Conservation (phyloP, 1,140 invertebrate genomes). For the Trichonephila clavata region DNA sequence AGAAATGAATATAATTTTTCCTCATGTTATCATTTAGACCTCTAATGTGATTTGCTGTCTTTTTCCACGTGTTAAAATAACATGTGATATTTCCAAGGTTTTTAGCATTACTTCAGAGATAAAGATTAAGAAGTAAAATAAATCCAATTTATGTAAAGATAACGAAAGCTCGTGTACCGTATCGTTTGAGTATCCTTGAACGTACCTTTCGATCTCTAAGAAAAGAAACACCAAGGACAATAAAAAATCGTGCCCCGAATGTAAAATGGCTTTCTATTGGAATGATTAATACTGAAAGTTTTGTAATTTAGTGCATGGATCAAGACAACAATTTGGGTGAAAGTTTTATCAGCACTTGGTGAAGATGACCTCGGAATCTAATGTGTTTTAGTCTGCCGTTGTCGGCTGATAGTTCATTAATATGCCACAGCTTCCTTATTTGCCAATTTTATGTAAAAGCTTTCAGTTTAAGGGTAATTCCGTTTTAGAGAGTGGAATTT, state of each 20-base stretch:
- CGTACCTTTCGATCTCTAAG: conserved; percentile 27
- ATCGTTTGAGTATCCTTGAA: conserved; percentile 12
- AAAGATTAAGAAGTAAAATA: neutral
- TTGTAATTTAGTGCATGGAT: neutral
- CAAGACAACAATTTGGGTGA: conserved; percentile 19
- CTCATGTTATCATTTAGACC: neutral
- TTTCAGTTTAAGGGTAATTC: neutral
- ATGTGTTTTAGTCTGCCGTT: neutral
- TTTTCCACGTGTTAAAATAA: conserved; percentile 1
- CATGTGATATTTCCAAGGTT: conserved; percentile 30
- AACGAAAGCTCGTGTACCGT: neutral
- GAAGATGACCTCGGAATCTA: conserved; percentile 1
- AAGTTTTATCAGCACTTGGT: neutral
- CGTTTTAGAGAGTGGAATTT: neutral
- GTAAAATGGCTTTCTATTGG: neutral
- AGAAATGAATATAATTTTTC: neutral
- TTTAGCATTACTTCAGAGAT: neutral
- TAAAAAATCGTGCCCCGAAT: neutral
- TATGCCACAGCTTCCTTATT: neutral
- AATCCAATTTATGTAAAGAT: conserved; percentile 7
- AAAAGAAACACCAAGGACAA: neutral
- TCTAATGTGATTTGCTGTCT: neutral
- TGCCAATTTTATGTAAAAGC: neutral
- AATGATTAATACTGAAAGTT: neutral
- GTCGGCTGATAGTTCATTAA: neutral